Evolutionary conservation across 1,140 invertebrate species (phyloP).

Genomic region (Wasmannia auropunctata): DNA sequence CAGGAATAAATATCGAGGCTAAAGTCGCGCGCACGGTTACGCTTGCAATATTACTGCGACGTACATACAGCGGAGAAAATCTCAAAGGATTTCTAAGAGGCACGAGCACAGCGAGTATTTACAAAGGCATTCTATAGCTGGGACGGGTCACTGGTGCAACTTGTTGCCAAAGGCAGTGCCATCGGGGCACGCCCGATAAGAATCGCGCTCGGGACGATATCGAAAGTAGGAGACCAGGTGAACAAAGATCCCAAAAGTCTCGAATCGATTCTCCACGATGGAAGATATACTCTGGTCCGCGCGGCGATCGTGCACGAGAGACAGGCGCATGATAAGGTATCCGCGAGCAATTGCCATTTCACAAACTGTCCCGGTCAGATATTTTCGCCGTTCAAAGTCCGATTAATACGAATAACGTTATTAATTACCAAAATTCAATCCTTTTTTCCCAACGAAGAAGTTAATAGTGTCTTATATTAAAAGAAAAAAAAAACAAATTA

Average conservation of each 20-base stretch:
- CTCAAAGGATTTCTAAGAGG: slow-evolving; percentile 57
- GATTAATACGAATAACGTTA: not conserved
- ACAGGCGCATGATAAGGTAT: not conserved
- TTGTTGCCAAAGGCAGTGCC: slow-evolving; percentile 54
- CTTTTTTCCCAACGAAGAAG: not conserved
- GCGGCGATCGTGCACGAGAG: not conserved
- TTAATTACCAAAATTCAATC: not conserved
- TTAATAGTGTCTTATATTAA: not conserved
- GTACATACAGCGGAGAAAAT: slow-evolving; percentile 43
- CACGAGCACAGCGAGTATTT: slow-evolving; percentile 49
- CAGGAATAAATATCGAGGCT: slow-evolving; percentile 56
- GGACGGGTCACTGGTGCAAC: slow-evolving; percentile 50
- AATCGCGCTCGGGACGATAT: slow-evolving; percentile 32
- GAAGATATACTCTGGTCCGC: slow-evolving; percentile 7
- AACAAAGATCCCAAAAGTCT: slow-evolving; percentile 1
- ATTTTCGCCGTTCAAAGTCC: not conserved
- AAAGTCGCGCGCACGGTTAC: slow-evolving; percentile 49
- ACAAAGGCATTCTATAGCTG: slow-evolving; percentile 52
- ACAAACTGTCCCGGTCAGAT: slow-evolving; percentile 24
- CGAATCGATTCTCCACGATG: slow-evolving; percentile 33
- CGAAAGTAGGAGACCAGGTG: slow-evolving; percentile 35
- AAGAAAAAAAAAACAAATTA: not conserved
- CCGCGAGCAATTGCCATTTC: slow-evolving; percentile 8
- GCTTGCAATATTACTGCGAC: slow-evolving; percentile 47
- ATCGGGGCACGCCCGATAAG: slow-evolving; percentile 37